Conservation (phyloP, 2,888 invertebrate genomes). For the Papilio gigon region DNA sequence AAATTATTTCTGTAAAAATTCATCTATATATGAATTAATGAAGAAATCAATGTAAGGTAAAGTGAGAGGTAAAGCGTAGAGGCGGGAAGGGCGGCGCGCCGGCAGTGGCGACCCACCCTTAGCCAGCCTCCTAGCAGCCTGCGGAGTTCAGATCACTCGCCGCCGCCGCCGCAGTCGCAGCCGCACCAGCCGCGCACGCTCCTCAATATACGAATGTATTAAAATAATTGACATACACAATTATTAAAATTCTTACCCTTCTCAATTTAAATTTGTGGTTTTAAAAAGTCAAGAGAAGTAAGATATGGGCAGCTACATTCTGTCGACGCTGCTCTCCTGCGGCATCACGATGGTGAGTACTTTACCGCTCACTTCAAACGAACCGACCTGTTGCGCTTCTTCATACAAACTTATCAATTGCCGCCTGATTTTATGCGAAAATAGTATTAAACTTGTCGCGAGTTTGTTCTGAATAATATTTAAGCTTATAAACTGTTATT, state of each 20-base stretch:
- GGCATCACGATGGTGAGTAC: slow-evolving; percentile 3
- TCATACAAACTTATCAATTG: background rate
- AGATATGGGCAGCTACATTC: background rate
- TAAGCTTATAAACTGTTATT: no score
- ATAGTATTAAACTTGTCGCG: no score
- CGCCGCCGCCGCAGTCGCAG: background rate
- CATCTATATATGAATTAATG: background rate
- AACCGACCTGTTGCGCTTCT: background rate
- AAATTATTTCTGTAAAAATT: no score
- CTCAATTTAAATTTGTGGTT: background rate
- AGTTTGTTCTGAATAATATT: no score
- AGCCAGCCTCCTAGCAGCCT: background rate
- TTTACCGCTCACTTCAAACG: background rate
- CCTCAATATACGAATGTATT: background rate
- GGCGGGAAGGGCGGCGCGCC: background rate
- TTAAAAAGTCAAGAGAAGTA: background rate
- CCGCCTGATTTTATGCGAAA: background rate
- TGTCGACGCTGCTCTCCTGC: background rate
- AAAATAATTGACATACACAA: background rate
- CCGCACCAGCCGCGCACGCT: background rate
- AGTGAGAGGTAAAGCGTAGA: background rate
- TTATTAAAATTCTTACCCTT: background rate
- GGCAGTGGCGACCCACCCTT: background rate
- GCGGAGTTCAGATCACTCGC: background rate
- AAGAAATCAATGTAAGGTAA: background rate